Conservation (phyloP, 2,797 vertebrate genomes). For the Diplodus puntazzo region DNA sequence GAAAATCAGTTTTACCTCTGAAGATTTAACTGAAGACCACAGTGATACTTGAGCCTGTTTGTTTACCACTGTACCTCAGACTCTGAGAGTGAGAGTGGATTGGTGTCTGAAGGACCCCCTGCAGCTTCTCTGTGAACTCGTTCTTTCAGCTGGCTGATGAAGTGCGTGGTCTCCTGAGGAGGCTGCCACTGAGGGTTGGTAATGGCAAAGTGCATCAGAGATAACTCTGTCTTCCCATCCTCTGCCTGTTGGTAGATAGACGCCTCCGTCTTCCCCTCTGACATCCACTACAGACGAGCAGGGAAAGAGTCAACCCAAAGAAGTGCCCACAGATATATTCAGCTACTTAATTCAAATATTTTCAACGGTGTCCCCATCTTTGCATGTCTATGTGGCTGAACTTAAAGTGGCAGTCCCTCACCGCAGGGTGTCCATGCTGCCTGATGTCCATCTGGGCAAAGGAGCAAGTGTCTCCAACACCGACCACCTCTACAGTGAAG, state of each 20-base stretch:
- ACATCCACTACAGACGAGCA: slow-evolving; percentile 90
- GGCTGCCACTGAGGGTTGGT: slow-evolving; percentile 99
- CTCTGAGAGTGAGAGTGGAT: slow-evolving; percentile 91
- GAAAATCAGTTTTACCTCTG: neutral
- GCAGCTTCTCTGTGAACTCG: slow-evolving; percentile 94
- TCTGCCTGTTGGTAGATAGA: slow-evolving; percentile 99
- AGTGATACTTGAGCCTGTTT: neutral
- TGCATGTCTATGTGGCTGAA: neutral
- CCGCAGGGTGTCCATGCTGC: slow-evolving; percentile 96
- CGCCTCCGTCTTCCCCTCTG: slow-evolving; percentile 95
- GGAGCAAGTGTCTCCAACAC: slow-evolving; percentile 97
- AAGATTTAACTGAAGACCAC: neutral
- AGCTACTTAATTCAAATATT: neutral
- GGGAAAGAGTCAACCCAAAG: slow-evolving; percentile 5
- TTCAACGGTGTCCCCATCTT: neutral
- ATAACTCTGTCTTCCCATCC: slow-evolving; percentile 97
- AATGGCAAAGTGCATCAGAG: slow-evolving; percentile 99
- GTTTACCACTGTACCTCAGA: slow-evolving; percentile 87
- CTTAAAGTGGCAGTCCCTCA: slow-evolving; percentile 65
- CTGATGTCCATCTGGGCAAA: slow-evolving; percentile 99
- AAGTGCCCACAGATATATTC: neutral
- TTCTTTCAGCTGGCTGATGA: slow-evolving; percentile 97
- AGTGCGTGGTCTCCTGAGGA: slow-evolving; percentile 94
- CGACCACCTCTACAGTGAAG: slow-evolving; percentile 97
- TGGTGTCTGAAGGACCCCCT: slow-evolving; percentile 84